These are phyloP conservation scores for Orestias chungarensis DNA, from an alignment of 2,797 vertebrate genomes.

Conservation along the genomic window DNA sequence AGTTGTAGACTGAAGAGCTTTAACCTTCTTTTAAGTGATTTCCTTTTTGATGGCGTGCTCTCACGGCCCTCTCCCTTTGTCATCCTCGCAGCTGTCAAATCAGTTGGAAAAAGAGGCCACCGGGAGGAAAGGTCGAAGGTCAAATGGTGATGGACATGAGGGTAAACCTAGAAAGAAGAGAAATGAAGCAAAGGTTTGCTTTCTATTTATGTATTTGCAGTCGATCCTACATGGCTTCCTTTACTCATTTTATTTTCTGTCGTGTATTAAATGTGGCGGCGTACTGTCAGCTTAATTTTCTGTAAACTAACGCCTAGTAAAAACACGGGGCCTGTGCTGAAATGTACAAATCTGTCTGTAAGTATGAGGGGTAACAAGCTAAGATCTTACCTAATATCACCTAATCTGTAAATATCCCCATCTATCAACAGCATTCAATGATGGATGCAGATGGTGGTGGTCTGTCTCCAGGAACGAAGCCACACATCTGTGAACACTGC, in stretches of 20 bases:
- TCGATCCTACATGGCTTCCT: background rate
- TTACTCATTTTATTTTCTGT: background rate
- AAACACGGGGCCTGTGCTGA: background rate
- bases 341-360: background rate
- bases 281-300: background rate
- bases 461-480: slow-evolving; percentile 90
- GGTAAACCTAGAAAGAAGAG: slow-evolving; percentile 93
- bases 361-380: background rate
- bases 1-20: slow-evolving; percentile 31
- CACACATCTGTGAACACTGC: slow-evolving; percentile 97
- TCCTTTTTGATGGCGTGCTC: slow-evolving; percentile 43
- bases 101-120: slow-evolving; percentile 86
- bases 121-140: slow-evolving; percentile 93
- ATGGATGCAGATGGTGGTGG: slow-evolving; percentile 87
- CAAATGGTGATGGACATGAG: slow-evolving; percentile 96
- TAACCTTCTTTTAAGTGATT: slow-evolving; percentile 54
- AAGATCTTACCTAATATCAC: background rate
- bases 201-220: slow-evolving; percentile 11
- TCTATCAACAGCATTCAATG: slow-evolving; percentile 74
- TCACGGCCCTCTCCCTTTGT: slow-evolving; percentile 72
- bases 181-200: slow-evolving; percentile 85
- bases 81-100: slow-evolving; percentile 81
- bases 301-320: background rate
- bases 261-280: background rate
- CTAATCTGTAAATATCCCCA: background rate